phyloP scores from a whole-genome alignment of 2,797 vertebrate genomes.

The Lepilemur septentrionalis region DNA sequence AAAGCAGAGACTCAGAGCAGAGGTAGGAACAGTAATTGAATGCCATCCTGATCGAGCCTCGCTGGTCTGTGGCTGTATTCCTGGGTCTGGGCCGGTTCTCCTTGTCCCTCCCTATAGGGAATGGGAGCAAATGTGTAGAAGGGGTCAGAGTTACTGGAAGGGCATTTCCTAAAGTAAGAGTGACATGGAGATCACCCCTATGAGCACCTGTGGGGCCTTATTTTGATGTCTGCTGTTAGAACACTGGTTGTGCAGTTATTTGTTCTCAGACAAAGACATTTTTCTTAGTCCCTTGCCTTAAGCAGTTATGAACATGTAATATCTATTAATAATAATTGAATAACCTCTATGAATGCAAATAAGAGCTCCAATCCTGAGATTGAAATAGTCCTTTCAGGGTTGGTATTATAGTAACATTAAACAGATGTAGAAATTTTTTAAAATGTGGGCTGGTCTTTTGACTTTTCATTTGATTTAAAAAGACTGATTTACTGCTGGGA shows the following conservation, averaged over 20 bases:
- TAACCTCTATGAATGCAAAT: neutral
- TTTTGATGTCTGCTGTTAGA: neutral
- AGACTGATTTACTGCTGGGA: slow-evolving; percentile 31
- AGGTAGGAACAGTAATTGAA: neutral
- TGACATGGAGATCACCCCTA: too few relatives aligned
- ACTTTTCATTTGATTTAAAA: slow-evolving; percentile 49
- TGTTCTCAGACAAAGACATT: neutral
- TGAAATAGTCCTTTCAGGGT: neutral
- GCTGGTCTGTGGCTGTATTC: neutral
- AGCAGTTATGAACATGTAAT: neutral
- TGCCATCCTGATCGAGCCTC: neutral
- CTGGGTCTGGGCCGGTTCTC: neutral
- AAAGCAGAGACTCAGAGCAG: neutral
- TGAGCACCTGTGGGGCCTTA: neutral
- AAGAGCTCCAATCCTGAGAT: neutral
- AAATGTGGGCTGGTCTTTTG: slow-evolving; percentile 4
- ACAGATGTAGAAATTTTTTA: slow-evolving; percentile 3
- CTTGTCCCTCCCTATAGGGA: neutral
- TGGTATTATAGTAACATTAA: slow-evolving; percentile 41
- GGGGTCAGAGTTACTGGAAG: neutral
- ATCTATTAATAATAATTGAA: neutral
- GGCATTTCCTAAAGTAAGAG: neutral
- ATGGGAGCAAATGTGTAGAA: neutral
- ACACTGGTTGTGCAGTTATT: neutral
- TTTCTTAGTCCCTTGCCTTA: neutral